phyloP scores from a whole-genome alignment of 2,797 vertebrate genomes.

The Lepus oiostolus region DNA sequence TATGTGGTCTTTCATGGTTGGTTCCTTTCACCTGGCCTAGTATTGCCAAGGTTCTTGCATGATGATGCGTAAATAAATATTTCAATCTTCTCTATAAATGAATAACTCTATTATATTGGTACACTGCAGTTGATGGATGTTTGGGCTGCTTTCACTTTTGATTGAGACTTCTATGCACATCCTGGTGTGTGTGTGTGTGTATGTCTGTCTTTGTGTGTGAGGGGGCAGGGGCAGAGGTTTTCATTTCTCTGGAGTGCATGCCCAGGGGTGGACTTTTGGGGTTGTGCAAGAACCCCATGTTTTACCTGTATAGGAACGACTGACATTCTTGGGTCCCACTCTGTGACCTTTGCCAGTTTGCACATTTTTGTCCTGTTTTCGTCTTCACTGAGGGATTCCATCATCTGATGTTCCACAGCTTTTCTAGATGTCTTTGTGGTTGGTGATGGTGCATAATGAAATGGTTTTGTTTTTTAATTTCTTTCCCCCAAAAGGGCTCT shows the following conservation, averaged over 20 bases:
- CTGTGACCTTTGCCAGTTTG: neutral
- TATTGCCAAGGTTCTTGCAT: neutral
- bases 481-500: neutral
- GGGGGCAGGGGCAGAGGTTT: neutral
- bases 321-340: neutral
- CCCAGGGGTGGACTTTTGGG: neutral
- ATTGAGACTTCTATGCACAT: neutral
- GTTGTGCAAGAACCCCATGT: too few relatives aligned
- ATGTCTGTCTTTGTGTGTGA: too few relatives aligned
- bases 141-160: neutral
- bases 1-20: neutral
- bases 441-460: neutral
- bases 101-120: neutral
- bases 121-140: neutral
- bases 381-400: neutral
- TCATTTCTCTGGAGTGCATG: neutral
- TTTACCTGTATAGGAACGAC: neutral
- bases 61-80: neutral
- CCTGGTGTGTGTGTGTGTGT: too few relatives aligned
- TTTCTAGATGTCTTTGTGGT: neutral
- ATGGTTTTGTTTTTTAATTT: neutral
- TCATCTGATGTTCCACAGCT: neutral
- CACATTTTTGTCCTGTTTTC: neutral
- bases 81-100: neutral
- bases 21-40: neutral